phyloP scores from a whole-genome alignment of 2,113 vertebrate genomes.

The Myotis lucifugus region DNA sequence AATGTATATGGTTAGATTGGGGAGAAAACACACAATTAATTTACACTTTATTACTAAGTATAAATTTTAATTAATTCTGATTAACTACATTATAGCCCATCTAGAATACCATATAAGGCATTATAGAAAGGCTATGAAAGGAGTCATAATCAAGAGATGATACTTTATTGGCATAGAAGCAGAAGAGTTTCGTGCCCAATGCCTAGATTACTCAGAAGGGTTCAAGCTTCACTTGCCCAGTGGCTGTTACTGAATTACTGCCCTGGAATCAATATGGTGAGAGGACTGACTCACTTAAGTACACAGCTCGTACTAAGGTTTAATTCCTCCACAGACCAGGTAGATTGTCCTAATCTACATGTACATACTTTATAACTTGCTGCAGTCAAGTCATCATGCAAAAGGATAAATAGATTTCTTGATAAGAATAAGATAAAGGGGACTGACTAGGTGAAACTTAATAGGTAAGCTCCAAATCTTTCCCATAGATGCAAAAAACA shows the following conservation, averaged over 20 bases:
- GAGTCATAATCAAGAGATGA: conserved; percentile 32
- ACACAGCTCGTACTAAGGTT: background rate
- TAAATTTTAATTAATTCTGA: conserved; percentile 70
- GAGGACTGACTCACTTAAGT: conserved; percentile 39
- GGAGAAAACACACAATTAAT: conserved; percentile 73
- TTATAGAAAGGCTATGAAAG: conserved; percentile 69
- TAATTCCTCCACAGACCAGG: conserved; percentile 25
- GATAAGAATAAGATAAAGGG: background rate
- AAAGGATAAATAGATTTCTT: conserved; percentile 34
- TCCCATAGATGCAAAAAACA: background rate
- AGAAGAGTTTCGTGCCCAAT: conserved; percentile 46
- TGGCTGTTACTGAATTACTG: conserved; percentile 45
- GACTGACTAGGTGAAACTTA: background rate
- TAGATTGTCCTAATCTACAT: conserved; percentile 25
- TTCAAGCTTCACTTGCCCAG: conserved; percentile 34
- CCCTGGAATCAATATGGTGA: conserved; percentile 48
- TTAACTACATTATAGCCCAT: conserved; percentile 73
- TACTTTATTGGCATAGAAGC: conserved; percentile 67
- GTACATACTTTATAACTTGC: background rate
- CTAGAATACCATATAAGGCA: conserved; percentile 58
- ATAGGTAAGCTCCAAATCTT: background rate
- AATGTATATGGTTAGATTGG: conserved; percentile 67
- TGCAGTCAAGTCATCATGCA: background rate
- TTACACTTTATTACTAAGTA: conserved; percentile 72
- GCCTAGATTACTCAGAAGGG: background rate